Base-by-base conservation (phyloP, 2,888 invertebrate genomes). In the Andrena minutula region DNA sequence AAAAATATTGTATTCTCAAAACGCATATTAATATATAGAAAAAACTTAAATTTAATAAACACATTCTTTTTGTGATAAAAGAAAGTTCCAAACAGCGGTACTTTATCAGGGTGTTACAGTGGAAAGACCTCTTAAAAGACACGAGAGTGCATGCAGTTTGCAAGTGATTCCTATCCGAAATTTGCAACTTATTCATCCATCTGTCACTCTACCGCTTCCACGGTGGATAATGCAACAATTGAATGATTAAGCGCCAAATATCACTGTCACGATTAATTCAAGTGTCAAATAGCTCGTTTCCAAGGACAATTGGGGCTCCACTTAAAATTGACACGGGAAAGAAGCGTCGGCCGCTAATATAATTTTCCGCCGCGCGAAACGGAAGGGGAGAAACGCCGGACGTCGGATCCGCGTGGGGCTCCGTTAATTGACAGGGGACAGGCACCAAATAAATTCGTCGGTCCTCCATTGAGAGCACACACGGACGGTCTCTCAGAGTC, bases 391-490 rank as follows among this genome's bases (percentile, higher is more conserved):
- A 70, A 51, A 53, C 32, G 35, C 73, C 77, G 82, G 77, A 73
- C 74, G 77, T 68, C 51, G 64, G 56, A 79, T 75, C 28, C 60
- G 49, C 73, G 56, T 41, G 69, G 53, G 79, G 41, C 41, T 73
- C 75, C 65, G 75, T 84, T 82, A 82, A 84, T 84, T 82, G 83
- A 79, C 58, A 84, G 79, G 75, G 79, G 71, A 78, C 70, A 53
- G 56, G 53, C 75, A 53, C 75, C 66, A 69, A 53, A 79, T 79
- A 79, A 75, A 84, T 84, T 82, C 83, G 82, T 65, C 73, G 75
- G 69, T 35, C 30, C 64, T 56, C 69, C 73, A 84, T 82, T 79
- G 35, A 75, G 61, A 75, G 77, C 72, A 65, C 61, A 41, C 58
- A 47, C 41, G 51, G 32, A 20, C 53, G 60, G 23, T 47, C 66